Conservation (phyloP, 2,113 vertebrate species). For the Noturus placidus region DNA sequence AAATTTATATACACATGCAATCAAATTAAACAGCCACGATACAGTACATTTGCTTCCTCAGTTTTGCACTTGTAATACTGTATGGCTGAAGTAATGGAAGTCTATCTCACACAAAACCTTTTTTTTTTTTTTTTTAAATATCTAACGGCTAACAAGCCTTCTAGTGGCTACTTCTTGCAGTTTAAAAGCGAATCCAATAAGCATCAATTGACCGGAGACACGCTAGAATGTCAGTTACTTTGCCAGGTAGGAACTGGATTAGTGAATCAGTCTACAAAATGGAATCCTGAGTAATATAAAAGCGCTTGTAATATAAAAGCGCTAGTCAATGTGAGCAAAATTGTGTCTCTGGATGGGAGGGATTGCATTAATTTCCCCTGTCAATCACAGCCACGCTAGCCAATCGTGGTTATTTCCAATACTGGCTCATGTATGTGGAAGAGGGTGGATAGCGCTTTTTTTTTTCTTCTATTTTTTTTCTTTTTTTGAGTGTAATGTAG, state of each 20-base stretch:
- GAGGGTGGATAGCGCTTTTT: neutral
- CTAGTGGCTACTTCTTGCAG: neutral
- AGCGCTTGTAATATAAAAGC: neutral
- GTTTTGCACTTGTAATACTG: too few relatives aligned
- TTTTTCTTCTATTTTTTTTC: too few relatives aligned
- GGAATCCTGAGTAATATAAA: neutral
- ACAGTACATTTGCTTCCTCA: neutral
- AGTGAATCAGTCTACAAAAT: neutral
- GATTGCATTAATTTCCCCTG: neutral
- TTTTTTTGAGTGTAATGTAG: neutral
- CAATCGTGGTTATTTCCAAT: neutral
- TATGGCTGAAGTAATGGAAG: neutral
- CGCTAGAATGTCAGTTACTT: neutral
- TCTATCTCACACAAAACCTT: neutral
- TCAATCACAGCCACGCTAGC: neutral
- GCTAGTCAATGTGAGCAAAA: neutral
- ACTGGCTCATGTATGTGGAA: neutral
- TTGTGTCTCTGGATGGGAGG: neutral
- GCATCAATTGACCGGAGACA: neutral
- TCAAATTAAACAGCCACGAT: neutral
- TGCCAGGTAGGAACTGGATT: neutral
- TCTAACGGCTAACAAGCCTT: neutral
- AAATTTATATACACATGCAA: neutral
- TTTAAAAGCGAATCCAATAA: constrained; percentile 1
- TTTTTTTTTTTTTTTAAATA: neutral